Base-by-base conservation (phyloP, 2,113 vertebrate genomes). In the Eidolon helvum region DNA sequence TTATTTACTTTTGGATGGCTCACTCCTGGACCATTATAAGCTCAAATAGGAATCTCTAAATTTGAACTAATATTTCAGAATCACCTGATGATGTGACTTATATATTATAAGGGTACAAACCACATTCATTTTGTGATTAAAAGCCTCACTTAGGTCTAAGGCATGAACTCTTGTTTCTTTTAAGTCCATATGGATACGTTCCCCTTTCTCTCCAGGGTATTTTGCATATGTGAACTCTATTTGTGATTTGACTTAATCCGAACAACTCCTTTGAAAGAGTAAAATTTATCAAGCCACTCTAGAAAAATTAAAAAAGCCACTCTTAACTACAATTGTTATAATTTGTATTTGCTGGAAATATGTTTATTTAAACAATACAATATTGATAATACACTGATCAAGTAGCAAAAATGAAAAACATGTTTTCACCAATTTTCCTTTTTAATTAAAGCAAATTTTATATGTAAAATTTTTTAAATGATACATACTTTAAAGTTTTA, bases 121-220 rank as follows among this genome's bases (percentile, higher is more conserved):
- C 43, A 79, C n/a, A 26, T 90, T 93, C 75, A 57, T 87, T 92
- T 75, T 65, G 45, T 80, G n/a, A 33, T 53, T 94, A 59, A 92
- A 94, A 87, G 38, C 43, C 35, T 87, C 72, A 66, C 1, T 68
- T 90, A 68, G 45, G 28, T 50, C 21, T 50, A 24, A 65, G 11
- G 10, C 45, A 22, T 38, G 16, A 94, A 38, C 18, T 55, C 19
- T 38, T 48, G 6, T 79, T 74, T 90, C 48, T 88, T 90, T 68
- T 2, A 33, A 28, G 28, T 63, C 57, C 33, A 72, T n/a, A 57
- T 4, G 28, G 40, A 0, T 78, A 11, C 30, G 1, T 33, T 33
- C 26, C 12, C 21, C 26, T 84, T 1, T 33, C 28, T 2, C n/a
- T 5, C 21, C 19, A 65, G 15, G 19, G 24, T 35, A 8, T 66